Base-by-base conservation (phyloP, 2,797 vertebrate species). In the Falco biarmicus region DNA sequence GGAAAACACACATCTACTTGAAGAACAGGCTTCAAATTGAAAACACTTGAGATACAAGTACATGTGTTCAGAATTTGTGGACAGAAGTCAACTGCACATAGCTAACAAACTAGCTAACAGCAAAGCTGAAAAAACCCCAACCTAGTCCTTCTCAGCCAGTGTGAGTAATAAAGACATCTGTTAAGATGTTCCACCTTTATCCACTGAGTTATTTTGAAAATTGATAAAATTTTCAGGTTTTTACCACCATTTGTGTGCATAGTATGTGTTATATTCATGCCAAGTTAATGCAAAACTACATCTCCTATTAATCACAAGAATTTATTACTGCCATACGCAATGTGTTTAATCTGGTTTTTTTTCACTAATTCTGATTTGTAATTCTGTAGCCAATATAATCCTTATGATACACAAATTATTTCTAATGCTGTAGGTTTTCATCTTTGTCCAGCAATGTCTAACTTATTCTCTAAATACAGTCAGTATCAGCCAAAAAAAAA, bases 11-110 rank as follows among this genome's bases (percentile, higher is more conserved):
- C 21, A 78, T 51, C 32, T 64, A 87, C 17, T 87, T 65, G 61
- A 93, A 91, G 59, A 87, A 94, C 47, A 87, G 51, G 48, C 68
- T 95, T 91, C 85, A 91, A 94, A 93, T 78, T 84, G 57, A 83
- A 95, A 95, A 88, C 84, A 92, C 70, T 32, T 91, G 85, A 92
- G 53, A 78, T 59, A 2, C 8, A 93, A 83, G 73, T 61, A 82
- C 75, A 89, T 22, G 15, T 69, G 61, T 78, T 92, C 43, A 86
- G 65, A 96, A 85, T 96, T 57, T 83, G 43, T 28, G 57, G 68
- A 74, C 75, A 92, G 51, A 85, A 87, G 31, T 45, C 20, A 79
- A 75, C 34, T 59, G 71, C 90, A 73, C 10, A 15, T 41, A 80
- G 59, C 31, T 78, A 78, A 37, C 17, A 79, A 80, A 68, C 57